Percentiles rank a stretch among this genome's conserved stretches.
These are phyloP conservation scores for Drosophila setifemur DNA, from an alignment of 1,140 invertebrate species.

Conservation along the genomic window DNA sequence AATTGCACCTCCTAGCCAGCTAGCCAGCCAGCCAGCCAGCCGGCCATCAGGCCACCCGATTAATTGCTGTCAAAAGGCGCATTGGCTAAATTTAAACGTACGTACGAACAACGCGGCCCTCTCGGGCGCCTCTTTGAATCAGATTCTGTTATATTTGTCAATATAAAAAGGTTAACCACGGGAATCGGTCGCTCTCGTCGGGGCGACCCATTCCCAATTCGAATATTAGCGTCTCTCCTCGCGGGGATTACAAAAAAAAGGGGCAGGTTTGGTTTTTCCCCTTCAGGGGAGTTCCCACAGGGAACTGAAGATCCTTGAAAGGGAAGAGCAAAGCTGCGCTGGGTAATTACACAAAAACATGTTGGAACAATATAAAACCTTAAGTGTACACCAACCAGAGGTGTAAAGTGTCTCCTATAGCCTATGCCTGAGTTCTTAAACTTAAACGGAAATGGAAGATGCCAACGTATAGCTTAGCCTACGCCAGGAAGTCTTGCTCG, in stretches of 20 bases:
- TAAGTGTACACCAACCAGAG: neutral
- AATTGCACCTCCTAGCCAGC: slow-evolving; percentile 32
- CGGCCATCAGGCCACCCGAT: slow-evolving; percentile 50
- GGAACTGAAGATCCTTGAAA: neutral
- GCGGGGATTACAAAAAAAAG: neutral
- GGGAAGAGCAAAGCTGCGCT: neutral
- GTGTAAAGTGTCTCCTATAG: slow-evolving; percentile 1
- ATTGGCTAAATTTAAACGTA: slow-evolving; percentile 70
- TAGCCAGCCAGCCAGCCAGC: too few species aligned
- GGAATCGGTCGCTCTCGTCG: neutral
- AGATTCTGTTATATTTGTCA: slow-evolving; percentile 28
- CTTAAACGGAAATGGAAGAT: slow-evolving; percentile 42
- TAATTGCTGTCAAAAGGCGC: slow-evolving; percentile 63
- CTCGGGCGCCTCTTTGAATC: neutral
- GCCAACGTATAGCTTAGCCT: slow-evolving; percentile 3
- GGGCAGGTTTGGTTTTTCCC: neutral
- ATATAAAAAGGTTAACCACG: slow-evolving; percentile 22
- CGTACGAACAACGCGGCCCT: slow-evolving; percentile 30
- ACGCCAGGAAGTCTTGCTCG: too few species aligned
- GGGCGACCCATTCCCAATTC: slow-evolving; percentile 6
- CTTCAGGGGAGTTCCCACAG: too few species aligned
- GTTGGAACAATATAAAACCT: neutral
- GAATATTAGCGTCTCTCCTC: slow-evolving; percentile 2
- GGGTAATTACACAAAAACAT: neutral
- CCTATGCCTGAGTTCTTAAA: slow-evolving; percentile 66